A percentile compares a stretch with the other conserved stretches of the same genome.
Evolutionary conservation across 2,888 invertebrate species (phyloP).

Genomic region (Pyralis farinalis): DNA sequence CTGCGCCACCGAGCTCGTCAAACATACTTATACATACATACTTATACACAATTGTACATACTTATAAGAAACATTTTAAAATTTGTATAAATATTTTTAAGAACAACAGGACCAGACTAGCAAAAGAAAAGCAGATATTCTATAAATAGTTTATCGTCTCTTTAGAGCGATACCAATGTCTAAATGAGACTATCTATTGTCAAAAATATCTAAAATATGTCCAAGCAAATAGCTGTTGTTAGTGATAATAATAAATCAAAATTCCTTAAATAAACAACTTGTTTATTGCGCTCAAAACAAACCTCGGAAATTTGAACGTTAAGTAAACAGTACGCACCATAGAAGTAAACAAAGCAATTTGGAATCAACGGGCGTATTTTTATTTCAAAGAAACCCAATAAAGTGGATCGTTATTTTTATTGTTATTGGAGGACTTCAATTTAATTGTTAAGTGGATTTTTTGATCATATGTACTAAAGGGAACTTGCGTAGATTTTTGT

Average conservation of each 20-base stretch:
- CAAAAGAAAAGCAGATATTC: too few relatives aligned
- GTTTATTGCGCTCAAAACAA: constrained; percentile 20
- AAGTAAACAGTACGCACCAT: constrained; percentile 18
- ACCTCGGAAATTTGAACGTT: constrained; percentile 10
- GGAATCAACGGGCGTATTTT: constrained; percentile 20
- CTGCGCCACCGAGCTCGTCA: too few relatives aligned
- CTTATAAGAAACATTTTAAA: too few relatives aligned
- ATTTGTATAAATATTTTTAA: too few relatives aligned
- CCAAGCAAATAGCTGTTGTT: too few relatives aligned
- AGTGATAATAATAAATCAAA: constrained; percentile 1
- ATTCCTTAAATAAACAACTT: constrained; percentile 9
- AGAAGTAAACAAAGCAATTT: constrained; percentile 27
- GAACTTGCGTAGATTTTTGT: background rate
- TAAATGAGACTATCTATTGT: too few relatives aligned
- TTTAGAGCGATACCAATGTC: too few relatives aligned
- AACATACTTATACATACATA: too few relatives aligned
- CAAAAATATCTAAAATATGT: too few relatives aligned
- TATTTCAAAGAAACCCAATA: constrained; percentile 15
- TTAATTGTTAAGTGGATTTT: constrained; percentile 10
- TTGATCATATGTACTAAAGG: constrained; percentile 1
- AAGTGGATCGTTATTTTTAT: constrained; percentile 20
- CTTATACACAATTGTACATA: too few relatives aligned
- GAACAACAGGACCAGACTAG: too few relatives aligned
- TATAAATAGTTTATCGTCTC: too few relatives aligned
- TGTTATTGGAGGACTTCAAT: constrained; percentile 11